Percentiles rank a stretch among this genome's conserved stretches.
These are phyloP conservation scores for Eurypyga helias DNA, from an alignment of 2,113 vertebrate genomes.

Conservation along the genomic window DNA sequence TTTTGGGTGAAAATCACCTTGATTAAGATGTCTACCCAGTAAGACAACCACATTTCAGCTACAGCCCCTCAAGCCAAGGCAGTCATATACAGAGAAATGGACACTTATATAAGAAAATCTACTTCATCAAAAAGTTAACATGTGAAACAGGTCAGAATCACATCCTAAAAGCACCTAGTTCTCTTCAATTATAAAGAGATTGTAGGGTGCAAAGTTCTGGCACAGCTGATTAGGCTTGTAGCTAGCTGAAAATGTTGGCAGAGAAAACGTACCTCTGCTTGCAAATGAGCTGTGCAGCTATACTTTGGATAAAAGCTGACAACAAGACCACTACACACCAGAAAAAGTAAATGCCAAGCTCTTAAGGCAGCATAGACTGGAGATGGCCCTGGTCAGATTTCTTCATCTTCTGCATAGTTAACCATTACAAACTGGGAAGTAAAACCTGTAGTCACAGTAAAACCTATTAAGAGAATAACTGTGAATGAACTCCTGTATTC, in stretches of 20 bases:
- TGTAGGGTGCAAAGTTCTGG: neutral
- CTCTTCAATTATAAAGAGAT: neutral
- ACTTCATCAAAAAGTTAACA: neutral
- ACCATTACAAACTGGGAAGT: neutral
- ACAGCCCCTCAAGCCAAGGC: neutral
- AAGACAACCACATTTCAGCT: neutral
- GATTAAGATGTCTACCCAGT: accelerated
- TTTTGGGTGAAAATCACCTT: neutral
- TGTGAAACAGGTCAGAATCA: neutral
- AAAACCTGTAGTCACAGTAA: neutral
- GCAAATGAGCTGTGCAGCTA: neutral
- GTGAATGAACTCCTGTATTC: neutral
- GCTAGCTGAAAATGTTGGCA: neutral
- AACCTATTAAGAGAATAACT: neutral
- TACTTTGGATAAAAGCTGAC: neutral
- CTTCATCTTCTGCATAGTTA: neutral
- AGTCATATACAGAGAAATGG: neutral
- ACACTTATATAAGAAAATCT: neutral
- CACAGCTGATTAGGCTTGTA: neutral
- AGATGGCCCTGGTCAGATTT: neutral
- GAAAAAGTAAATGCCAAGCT: neutral
- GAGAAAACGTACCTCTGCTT: neutral
- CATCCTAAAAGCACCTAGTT: neutral
- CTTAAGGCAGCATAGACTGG: neutral
- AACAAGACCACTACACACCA: neutral